phyloP scores from a whole-genome alignment of 1,140 invertebrate genomes.

The Apis mellifera region DNA sequence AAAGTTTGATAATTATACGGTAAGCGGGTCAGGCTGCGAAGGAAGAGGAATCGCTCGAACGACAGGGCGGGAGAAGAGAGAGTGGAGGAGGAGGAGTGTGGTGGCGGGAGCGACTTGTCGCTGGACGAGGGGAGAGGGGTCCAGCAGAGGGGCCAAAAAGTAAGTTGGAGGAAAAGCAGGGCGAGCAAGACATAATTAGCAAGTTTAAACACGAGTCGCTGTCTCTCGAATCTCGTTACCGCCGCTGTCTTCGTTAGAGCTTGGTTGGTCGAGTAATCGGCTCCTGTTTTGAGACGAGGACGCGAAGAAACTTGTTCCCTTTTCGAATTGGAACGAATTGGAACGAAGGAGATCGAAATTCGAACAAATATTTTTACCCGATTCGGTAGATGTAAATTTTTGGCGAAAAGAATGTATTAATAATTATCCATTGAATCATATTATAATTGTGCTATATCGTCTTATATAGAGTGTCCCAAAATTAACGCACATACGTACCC shows the following conservation, averaged over 20 bases:
- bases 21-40: constrained; percentile 42
- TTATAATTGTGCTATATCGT: too few species aligned
- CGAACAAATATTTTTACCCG: too few species aligned
- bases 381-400: too few species aligned
- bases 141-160: neutral
- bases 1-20: constrained; percentile 70
- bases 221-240: constrained; percentile 69
- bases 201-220: constrained; percentile 66
- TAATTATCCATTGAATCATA: too few species aligned
- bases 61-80: neutral
- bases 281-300: neutral
- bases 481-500: too few species aligned
- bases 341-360: too few species aligned
- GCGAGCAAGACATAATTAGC: constrained; percentile 69
- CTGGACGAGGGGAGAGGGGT: neutral
- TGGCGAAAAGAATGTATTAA: neutral
- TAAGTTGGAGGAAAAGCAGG: neutral
- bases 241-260: constrained; percentile 32
- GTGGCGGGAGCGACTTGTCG: constrained; percentile 15
- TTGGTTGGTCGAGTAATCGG: neutral
- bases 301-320: neutral
- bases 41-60: neutral
- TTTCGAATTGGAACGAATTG: neutral
- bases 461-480: too few species aligned
- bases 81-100: neutral